These are phyloP conservation scores for Chaetodon auriga DNA, from an alignment of 2,113 vertebrate genomes.

Conservation along the genomic window DNA sequence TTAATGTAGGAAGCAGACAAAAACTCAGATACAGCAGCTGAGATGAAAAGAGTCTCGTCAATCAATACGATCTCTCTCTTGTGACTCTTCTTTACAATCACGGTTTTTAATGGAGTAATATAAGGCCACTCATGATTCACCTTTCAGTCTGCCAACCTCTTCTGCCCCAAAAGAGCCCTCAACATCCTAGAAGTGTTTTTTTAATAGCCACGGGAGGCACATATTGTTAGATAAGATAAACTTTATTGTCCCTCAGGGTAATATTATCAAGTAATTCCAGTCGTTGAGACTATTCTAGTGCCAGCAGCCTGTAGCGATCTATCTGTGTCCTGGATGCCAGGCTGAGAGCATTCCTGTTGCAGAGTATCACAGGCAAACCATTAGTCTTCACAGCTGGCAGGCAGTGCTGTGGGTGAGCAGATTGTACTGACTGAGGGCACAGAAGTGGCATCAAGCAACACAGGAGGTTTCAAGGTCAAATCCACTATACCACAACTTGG, in stretches of 20 bases:
- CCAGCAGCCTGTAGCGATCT: constrained; percentile 56
- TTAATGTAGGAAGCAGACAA: neutral
- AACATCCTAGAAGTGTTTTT: constrained; percentile 39
- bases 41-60: neutral
- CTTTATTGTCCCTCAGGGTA: constrained; percentile 61
- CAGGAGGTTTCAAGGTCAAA: neutral
- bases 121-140: constrained; percentile 5
- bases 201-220: constrained; percentile 52
- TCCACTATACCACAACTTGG: neutral
- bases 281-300: constrained; percentile 58
- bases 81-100: neutral
- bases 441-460: constrained; percentile 23
- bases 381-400: constrained; percentile 47
- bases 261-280: constrained; percentile 64
- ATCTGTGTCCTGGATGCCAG: constrained; percentile 68
- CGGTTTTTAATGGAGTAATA: neutral
- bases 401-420: neutral
- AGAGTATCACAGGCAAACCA: constrained; percentile 48
- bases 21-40: neutral
- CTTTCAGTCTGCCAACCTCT: constrained; percentile 1
- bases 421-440: neutral
- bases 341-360: constrained; percentile 54
- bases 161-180: constrained; percentile 20
- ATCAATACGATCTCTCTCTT: neutral
- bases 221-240: constrained; percentile 64